A percentile compares a stretch with the other conserved stretches of the same genome.
Evolutionary conservation across 2,797 vertebrate species (phyloP).

Genomic region (Pangasius sanitwongsei): DNA sequence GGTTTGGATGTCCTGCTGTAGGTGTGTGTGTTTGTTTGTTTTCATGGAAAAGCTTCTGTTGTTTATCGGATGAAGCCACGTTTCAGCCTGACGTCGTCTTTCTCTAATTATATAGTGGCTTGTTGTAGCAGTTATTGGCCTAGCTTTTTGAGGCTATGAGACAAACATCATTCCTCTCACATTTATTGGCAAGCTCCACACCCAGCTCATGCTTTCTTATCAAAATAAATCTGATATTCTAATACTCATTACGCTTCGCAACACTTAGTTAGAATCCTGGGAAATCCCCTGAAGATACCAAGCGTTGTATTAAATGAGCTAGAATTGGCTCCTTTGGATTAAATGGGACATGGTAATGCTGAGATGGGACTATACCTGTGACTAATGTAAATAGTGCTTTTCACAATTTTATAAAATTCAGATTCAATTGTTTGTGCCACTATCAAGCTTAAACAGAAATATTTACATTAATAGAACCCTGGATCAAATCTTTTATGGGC

Average conservation of each 20-base stretch:
- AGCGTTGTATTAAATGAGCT: neutral
- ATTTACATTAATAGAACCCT: too few species aligned
- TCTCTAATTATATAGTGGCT: neutral
- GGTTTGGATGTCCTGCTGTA: neutral
- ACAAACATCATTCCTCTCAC: neutral
- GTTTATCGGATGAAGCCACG: slow-evolving; percentile 10
- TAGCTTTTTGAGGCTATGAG: neutral
- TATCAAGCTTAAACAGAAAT: neutral
- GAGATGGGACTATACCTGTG: neutral
- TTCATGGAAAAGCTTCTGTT: slow-evolving; percentile 7
- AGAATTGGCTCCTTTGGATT: neutral
- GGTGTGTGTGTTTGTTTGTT: neutral
- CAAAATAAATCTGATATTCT: neutral
- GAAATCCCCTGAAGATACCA: too few species aligned
- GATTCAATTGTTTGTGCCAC: neutral
- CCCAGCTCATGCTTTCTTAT: neutral
- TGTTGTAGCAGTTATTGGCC: neutral
- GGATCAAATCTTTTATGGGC: neutral
- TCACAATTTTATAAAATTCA: neutral
- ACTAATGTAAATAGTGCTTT: neutral
- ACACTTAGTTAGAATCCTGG: too few species aligned
- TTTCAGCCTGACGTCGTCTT: slow-evolving; percentile 4
- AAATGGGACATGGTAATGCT: neutral
- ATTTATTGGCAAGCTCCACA: neutral
- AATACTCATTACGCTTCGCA: neutral